A percentile compares a stretch with the other conserved stretches of the same genome.
Evolutionary conservation across 2,113 vertebrate genomes (phyloP).

Genomic region (Hippocampus mohnikei): DNA sequence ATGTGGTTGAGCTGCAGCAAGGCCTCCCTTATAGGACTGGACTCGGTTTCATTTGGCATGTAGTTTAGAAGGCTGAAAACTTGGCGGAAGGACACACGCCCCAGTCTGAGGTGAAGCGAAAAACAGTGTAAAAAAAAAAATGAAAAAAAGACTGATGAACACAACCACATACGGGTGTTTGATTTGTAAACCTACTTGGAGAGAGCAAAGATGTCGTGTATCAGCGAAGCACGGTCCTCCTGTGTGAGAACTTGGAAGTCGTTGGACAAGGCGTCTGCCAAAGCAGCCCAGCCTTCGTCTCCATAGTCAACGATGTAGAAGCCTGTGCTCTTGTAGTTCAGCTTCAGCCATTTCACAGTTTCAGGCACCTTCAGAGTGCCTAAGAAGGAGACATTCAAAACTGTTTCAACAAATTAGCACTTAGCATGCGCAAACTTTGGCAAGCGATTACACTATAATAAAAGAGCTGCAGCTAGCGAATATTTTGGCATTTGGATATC

Average conservation of each 20-base stretch:
- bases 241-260: slow-evolving; percentile 72
- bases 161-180: background rate
- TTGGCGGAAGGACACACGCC: slow-evolving; percentile 76
- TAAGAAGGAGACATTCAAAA: slow-evolving; percentile 52
- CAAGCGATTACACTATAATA: background rate
- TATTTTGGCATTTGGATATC: too few species aligned
- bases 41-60: slow-evolving; percentile 76
- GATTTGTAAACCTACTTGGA: slow-evolving; percentile 72
- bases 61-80: slow-evolving; percentile 79
- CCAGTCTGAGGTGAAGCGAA: slow-evolving; percentile 69
- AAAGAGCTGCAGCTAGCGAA: too few species aligned
- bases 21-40: slow-evolving; percentile 81
- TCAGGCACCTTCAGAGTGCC: slow-evolving; percentile 75
- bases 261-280: slow-evolving; percentile 72
- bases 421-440: background rate
- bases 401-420: background rate
- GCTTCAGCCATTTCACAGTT: slow-evolving; percentile 86
- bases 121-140: background rate
- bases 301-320: slow-evolving; percentile 90
- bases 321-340: slow-evolving; percentile 84
- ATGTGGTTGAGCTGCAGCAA: slow-evolving; percentile 79
- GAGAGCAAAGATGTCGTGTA: slow-evolving; percentile 88
- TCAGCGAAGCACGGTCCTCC: slow-evolving; percentile 86
- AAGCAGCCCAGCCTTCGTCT: slow-evolving; percentile 73
- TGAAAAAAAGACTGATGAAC: slow-evolving; percentile 7